Base-by-base conservation (phyloP, 2,888 invertebrate genomes). In the Zhengitettix transpicula region DNA sequence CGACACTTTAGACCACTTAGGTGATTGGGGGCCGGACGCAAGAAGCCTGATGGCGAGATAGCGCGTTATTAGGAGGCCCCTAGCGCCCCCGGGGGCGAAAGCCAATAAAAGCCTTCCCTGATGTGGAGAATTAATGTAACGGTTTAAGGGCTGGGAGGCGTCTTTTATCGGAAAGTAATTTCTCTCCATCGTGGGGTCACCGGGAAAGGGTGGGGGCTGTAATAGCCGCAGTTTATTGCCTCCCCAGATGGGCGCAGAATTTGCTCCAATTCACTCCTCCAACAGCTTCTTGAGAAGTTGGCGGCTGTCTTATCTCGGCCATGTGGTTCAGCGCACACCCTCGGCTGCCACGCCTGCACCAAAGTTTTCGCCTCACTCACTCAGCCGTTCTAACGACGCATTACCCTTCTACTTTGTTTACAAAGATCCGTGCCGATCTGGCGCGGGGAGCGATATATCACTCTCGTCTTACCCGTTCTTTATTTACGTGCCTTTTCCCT, bases 221-320 rank as follows among this genome's bases (percentile, higher is more conserved):
- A 60, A 57, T 57, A 52, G 55, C 15, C 52, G 57, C 54, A 55
- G 58, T 58, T 62, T 62, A 62, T 60, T 60, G 58, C 58, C 56
- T 58, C 52, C 55, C 60, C 60, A 61, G 63, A 63, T 63, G 61
- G 61, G 57, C 54, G 42, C 63, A 57, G 63, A 63, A 63, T 63
- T 63, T 63, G 63, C 63, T 63, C 63, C 63, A 63, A 63, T 63
- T 63, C 63, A 61, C 59, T 52, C 55, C 55, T 14, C 58, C 10
- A 54, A 47, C 47, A n/a, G 14, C 47, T 54, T 15, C 40, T 16
- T 55, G 40, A 55, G 55, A 40, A 40, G n/a, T 40, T 53, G 54
- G 16, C 28, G 28, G 28, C 28, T n/a, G 47, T n/a, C 47, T 47
- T 47, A 47, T 47, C 47, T 47, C 47, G 14, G 47, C 47, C 28